Base-by-base conservation (phyloP, 2,113 vertebrate genomes). In the Gnathonemus echidnorhynchus region DNA sequence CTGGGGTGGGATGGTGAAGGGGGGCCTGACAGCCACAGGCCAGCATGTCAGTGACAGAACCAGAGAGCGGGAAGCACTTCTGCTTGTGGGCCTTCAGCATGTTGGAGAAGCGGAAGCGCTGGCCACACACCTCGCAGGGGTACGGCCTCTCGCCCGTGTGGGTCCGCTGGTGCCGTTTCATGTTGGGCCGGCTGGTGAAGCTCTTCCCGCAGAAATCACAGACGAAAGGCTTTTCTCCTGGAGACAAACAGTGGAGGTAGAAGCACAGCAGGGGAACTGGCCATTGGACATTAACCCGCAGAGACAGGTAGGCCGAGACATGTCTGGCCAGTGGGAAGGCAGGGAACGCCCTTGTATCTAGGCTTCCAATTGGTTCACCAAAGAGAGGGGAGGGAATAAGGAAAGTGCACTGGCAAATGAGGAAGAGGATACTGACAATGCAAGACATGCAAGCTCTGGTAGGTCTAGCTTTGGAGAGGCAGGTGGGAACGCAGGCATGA, bases 161-260 rank as follows among this genome's bases (percentile, higher is more conserved):
- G 3, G 98, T 99, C 90, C 98, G 95, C 13, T 98, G 97, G 91
- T 99, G 98, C 11, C 98, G 96, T 94, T 99, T 99, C 98, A 99
- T 99, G 95, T 99, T 99, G 90, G 98, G 98, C 87, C 98, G 97
- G 93, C 98, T 99, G 95, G 98, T 99, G 96, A 99, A 99, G 95
- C 98, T 99, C 93, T 99, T 99, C 92, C 98, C 98, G n/a, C 98
- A 99, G 95, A 99, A 98, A 96, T 99, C 98, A 95, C 98, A 99
- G 93, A 99, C 98, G 93, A 98, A 98, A 35, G 98, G 98, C 95
- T 99, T 99, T 96, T 99, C 98, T 94, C 98, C 98, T 99, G 95
- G 48, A 88, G 80, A 35, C 83, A 88, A 19, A 93, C 39, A 91
- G 9, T 74, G 3, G 10, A 31, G 62, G n/a, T 27, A 10, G 24